Base-by-base conservation (phyloP, 2,113 vertebrate genomes). In the Synchiropus splendidus region DNA sequence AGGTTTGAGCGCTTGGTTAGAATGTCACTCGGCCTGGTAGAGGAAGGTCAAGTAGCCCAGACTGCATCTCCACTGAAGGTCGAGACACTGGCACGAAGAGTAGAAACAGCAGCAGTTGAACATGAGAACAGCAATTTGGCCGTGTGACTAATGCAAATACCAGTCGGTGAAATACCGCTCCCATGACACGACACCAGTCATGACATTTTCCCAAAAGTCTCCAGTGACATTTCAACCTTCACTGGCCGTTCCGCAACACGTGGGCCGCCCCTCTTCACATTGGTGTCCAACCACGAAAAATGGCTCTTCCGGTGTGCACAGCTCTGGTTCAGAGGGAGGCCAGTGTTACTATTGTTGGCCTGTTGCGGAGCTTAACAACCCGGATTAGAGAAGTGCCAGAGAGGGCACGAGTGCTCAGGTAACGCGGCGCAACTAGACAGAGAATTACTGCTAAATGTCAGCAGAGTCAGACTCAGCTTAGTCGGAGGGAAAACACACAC, bases 371-470 rank as follows among this genome's bases (percentile, higher is more conserved):
- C 58, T 78, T 70, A 73, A 72, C 80, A 81, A 81, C 80, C 62
- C 64, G 80, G 79, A 84, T 84, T 81, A 80, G 66, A 69, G 52
- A 34, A 51, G 15, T 48, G 61, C 67, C 77, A 43, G 68, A 73
- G 72, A 78, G 51, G 52, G 49, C 58, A 62, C 58, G 62, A 58
- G 44, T 51, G 53, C 52, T 77, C 78, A 76, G 72, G 78, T 81
- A 73, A 70, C 63, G 53, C 61, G n/a, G n/a, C n/a, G n/a, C n/a
- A 45, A 42, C 50, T 11, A 45, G 43, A 54, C 47, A 53, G 61
- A 66, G 72, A 78, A 79, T 80, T 77, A 78, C 66, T 66, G 58
- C 52, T 67, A 83, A 83, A 84, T 78, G 80, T 85, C 78, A 78
- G 64, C 48, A 33, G 56, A 77, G 71, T 81, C 73, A 60, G 69